A percentile compares a stretch with the other conserved stretches of the same genome.
phyloP scores from a whole-genome alignment of 30 jellyfish, hydroid and myxozoan genomes.

The Aurelia coerulea region DNA sequence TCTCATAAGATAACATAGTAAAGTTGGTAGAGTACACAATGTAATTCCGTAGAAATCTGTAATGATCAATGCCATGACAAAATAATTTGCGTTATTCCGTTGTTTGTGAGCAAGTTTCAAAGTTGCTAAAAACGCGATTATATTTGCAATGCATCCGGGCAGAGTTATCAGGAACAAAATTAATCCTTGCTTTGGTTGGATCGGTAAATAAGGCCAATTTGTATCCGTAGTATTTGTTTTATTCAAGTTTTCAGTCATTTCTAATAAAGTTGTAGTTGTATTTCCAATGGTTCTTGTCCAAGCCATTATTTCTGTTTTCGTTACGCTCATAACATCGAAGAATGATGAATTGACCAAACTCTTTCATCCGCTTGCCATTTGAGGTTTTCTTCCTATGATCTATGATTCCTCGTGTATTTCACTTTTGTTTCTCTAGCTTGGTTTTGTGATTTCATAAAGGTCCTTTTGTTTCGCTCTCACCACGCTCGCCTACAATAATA shows the following conservation, averaged over 20 bases:
- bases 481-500: too few relatives aligned
- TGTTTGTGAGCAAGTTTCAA: slow-evolving; percentile 48
- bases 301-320: too few relatives aligned
- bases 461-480: too few relatives aligned
- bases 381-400: too few relatives aligned
- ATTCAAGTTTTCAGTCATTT: slow-evolving; percentile 11
- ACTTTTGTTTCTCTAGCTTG: too few relatives aligned
- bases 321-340: too few relatives aligned
- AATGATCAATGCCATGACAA: slow-evolving; percentile 48
- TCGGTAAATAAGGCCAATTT: slow-evolving; percentile 62
- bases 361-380: too few relatives aligned
- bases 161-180: slow-evolving; percentile 52
- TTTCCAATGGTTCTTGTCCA: too few relatives aligned
- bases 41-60: slow-evolving; percentile 67
- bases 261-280: too few relatives aligned
- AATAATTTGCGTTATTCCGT: slow-evolving; percentile 38
- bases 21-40: slow-evolving; percentile 63
- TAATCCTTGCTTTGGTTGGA: slow-evolving; percentile 73
- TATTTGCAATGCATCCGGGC: slow-evolving; percentile 53
- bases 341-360: too few relatives aligned
- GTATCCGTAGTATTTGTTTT: slow-evolving; percentile 4
- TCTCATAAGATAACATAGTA: slow-evolving; percentile 51
- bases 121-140: slow-evolving; percentile 62
- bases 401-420: too few relatives aligned
- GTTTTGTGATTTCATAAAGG: too few relatives aligned